A percentile compares a stretch with the other conserved stretches of the same genome.
These are phyloP conservation scores for Melanotaenia maccullochi DNA, from an alignment of 2,797 vertebrate genomes.

Conservation along the genomic window DNA sequence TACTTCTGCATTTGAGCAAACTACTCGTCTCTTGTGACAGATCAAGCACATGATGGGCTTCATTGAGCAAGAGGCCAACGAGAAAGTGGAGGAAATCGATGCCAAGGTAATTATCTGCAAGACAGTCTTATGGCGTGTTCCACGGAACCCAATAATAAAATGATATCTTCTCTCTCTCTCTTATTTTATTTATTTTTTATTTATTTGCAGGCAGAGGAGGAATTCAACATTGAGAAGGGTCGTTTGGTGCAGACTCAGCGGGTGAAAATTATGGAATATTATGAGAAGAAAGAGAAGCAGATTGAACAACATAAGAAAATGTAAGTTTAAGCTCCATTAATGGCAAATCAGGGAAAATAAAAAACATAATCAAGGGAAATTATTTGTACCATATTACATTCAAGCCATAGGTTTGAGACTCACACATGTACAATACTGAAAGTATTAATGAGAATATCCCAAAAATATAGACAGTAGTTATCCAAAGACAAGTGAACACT, in stretches of 20 bases:
- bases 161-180: too few relatives aligned
- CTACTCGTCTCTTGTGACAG: slow-evolving; percentile 69
- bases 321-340: slow-evolving; percentile 76
- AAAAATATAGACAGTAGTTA: too few relatives aligned
- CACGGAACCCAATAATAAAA: background rate
- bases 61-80: slow-evolving; percentile 96
- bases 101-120: slow-evolving; percentile 86
- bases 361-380: background rate
- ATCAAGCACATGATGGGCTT: slow-evolving; percentile 99
- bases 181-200: background rate
- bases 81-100: slow-evolving; percentile 97
- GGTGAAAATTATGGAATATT: slow-evolving; percentile 97
- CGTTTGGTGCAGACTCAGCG: slow-evolving; percentile 97
- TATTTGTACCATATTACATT: background rate
- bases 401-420: background rate
- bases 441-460: too few relatives aligned
- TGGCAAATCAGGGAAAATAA: background rate
- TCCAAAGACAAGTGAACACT: too few relatives aligned
- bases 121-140: slow-evolving; percentile 10
- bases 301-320: slow-evolving; percentile 99
- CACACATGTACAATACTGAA: too few relatives aligned
- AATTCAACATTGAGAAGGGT: slow-evolving; percentile 99
- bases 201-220: slow-evolving; percentile 92
- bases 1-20: background rate
- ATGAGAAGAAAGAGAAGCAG: slow-evolving; percentile 98